Evolutionary conservation across 2,113 vertebrate species (phyloP), one percentile per base, ranked within the genome.

Genomic region (Henicopernis longicauda): DNA sequence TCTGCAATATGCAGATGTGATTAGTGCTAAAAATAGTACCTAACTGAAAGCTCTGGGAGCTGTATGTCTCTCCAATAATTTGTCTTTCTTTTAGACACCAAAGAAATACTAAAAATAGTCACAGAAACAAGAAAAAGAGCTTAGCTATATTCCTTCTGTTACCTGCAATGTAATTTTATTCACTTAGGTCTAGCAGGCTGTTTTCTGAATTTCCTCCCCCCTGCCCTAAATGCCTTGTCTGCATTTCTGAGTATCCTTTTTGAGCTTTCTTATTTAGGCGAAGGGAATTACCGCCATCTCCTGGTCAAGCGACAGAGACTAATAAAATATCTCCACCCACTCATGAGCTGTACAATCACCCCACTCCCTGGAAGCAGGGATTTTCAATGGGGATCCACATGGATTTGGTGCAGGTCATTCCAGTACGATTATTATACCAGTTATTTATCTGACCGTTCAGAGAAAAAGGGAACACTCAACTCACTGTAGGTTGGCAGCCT

Each of bases 251-350:
- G 34, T 11, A 8, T 20, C 11, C 20, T 11, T 59, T 16, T 54
- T 25, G 54, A 6, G 25, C 40, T 22, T 21, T 21, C 36, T 25
- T 23, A 23, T 9, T 32, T 44, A 54, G 82, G 57, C 32, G 23
- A 16, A 92, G 90, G 36, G 66, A 90, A 38, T 81, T 79, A 82
- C 87, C 32, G 93, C 97, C 97, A 97, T 70, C 97, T 97, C n/a
- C 95, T 93, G 97, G 96, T 36, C 63, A 54, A 66, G 63, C 0
- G 8, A 27, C 58, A n/a, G 65, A 38, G 74, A 63, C 7, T 11
- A 36, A 19, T 32, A 8, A 71, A 77, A 29, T 25, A 5, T 34
- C 34, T 72, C 34, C 62, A 20, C 21, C 38, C 34, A 4, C 21
- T 38, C 1, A 1, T 3, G 31, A 88, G 79, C 54, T 44, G 21